Base-by-base conservation (phyloP, 2,797 vertebrate genomes). In the Distichodus sexfasciatus region DNA sequence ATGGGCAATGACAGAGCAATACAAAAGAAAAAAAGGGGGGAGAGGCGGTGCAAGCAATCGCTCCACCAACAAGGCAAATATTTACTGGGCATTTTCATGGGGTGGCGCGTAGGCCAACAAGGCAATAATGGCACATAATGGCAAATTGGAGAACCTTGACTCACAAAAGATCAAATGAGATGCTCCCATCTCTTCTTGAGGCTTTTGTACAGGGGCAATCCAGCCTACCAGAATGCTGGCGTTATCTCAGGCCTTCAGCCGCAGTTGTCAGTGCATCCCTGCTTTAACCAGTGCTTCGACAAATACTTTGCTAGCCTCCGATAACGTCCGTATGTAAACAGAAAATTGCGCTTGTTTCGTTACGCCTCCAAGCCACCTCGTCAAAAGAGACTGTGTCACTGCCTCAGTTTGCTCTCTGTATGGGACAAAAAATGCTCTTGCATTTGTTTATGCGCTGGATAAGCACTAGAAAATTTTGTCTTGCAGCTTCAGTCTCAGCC, bases 211-310 rank as follows among this genome's bases (percentile, higher is more conserved):
- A 66, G 66, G 33, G n/a, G 78, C 40, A 69, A 58, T 58, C 40
- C 55, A 15, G 55, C 75, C 66, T 63, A 62, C 15, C 65, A 21
- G 43, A 10, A 23, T 38, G 53, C 48, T n/a, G 33, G 66, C 68
- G 85, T 87, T 88, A 88, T 88, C 87, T 85, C 74, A n/a, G 69
- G 71, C 70, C 69, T n/a, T 74, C 81, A 77, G 81, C 78, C 79
- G n/a, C 61, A 55, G 76, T 69, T 73, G 78, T 79, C 74, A 15
- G 66, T 62, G 72, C 76, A 48, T 74, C 57, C 73, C 75, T 69
- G 74, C 68, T 58, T 3, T 12, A 26, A 21, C 46, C 68, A 77
- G 76, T 80, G 81, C 72, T 71, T 77, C 26, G 35, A 86, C 81
- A 84, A 82, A 83, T 59, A 76, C 79, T 80, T 76, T 57, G 74